These are phyloP conservation scores for Brachionus koreanus DNA, from an alignment of 1,140 invertebrate species.

Conservation along the genomic window DNA sequence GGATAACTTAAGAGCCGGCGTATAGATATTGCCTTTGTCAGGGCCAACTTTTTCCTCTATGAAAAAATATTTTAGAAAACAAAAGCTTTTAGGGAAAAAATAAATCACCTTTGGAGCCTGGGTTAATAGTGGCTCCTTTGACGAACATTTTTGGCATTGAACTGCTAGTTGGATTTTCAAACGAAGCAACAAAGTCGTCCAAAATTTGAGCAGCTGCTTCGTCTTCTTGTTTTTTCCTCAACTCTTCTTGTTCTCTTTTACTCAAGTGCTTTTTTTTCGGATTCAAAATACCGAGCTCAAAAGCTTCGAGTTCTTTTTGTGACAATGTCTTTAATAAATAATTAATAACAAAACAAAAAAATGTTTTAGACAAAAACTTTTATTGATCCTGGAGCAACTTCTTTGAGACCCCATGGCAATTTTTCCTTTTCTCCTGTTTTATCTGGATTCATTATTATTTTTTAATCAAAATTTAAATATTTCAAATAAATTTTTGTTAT, in stretches of 20 bases:
- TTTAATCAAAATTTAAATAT: neutral
- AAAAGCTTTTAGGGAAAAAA: neutral
- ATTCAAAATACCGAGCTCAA: slow-evolving; percentile 74
- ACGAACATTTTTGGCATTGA: slow-evolving; percentile 81
- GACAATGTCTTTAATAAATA: slow-evolving; percentile 46
- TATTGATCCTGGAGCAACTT: slow-evolving; percentile 47
- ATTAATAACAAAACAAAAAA: neutral
- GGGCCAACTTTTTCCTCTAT: neutral
- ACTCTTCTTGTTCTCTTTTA: slow-evolving; percentile 80
- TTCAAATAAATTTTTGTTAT: neutral
- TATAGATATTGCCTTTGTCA: slow-evolving; percentile 70
- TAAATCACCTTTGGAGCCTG: slow-evolving; percentile 52
- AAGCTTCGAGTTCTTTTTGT: slow-evolving; percentile 69
- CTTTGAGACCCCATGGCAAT: slow-evolving; percentile 48
- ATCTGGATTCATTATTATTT: neutral
- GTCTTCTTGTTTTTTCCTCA: slow-evolving; percentile 74
- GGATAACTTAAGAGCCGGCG: slow-evolving; percentile 60
- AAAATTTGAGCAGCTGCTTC: slow-evolving; percentile 78
- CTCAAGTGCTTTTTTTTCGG: slow-evolving; percentile 69
- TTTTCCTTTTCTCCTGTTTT: slow-evolving; percentile 39
- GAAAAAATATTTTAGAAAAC: slow-evolving; percentile 15
- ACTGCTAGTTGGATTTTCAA: slow-evolving; percentile 76
- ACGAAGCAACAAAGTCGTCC: slow-evolving; percentile 93
- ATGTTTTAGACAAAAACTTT: slow-evolving; percentile 34
- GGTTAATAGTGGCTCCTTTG: slow-evolving; percentile 91